phyloP scores from a whole-genome alignment of 2,888 invertebrate species.

The Crocallis elinguaria region DNA sequence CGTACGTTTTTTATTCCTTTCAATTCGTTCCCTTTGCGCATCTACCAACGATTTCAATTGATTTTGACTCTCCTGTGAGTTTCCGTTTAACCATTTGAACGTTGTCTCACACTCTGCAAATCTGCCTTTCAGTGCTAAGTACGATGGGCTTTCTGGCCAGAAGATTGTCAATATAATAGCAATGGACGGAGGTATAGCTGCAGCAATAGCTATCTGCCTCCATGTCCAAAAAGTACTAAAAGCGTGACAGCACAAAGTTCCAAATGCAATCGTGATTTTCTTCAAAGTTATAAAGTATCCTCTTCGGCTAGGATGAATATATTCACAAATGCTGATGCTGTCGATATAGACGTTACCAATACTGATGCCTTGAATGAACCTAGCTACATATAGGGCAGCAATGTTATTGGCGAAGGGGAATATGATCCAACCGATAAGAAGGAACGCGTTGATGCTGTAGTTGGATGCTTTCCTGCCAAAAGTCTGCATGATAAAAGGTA shows the following conservation, averaged over 20 bases:
- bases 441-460: conserved; percentile 32
- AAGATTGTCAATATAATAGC: conserved; percentile 41
- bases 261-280: conserved; percentile 42
- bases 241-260: conserved; percentile 50
- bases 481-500: conserved; percentile 49
- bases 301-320: conserved; percentile 46
- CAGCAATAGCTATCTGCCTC: conserved; percentile 48
- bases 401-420: conserved; percentile 45
- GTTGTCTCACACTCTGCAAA: conserved; percentile 50
- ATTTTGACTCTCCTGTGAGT: conserved; percentile 34
- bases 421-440: conserved; percentile 47
- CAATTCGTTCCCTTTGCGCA: conserved; percentile 37
- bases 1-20: background rate
- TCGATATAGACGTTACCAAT: conserved; percentile 47
- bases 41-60: conserved; percentile 48
- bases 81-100: conserved; percentile 49
- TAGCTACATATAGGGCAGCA: conserved; percentile 41
- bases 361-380: conserved; percentile 49
- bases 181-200: conserved; percentile 29
- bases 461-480: conserved; percentile 49
- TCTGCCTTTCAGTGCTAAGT: conserved; percentile 50
- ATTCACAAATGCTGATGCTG: conserved; percentile 50
- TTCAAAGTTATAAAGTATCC: conserved; percentile 51
- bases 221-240: conserved; percentile 46
- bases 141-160: conserved; percentile 60